A percentile compares a stretch with the other conserved stretches of the same genome.
Evolutionary conservation across 2,113 vertebrate genomes (phyloP).

Genomic region (Lagopus muta): DNA sequence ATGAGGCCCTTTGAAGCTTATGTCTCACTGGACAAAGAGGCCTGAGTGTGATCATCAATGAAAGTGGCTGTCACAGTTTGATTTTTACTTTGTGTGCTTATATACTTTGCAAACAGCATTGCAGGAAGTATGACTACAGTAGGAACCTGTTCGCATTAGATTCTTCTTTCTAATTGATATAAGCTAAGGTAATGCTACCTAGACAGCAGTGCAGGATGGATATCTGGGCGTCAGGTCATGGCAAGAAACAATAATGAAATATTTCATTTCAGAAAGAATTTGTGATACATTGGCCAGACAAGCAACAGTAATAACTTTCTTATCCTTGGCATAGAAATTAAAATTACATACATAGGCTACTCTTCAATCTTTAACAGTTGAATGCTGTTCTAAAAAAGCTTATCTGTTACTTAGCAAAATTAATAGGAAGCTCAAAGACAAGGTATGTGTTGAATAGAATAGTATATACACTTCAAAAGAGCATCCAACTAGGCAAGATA

Average conservation of each 20-base stretch:
- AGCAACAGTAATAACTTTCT: background rate
- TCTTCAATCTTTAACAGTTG: background rate
- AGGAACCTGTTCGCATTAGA: background rate
- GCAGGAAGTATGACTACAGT: background rate
- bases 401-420: background rate
- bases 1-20: background rate
- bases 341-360: background rate
- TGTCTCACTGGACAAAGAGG: background rate
- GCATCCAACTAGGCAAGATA: background rate
- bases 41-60: background rate
- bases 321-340: background rate
- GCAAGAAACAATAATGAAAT: slow-evolving; percentile 4
- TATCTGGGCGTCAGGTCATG: background rate
- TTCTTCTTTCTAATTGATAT: background rate
- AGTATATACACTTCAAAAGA: background rate
- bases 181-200: background rate
- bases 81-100: background rate
- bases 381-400: background rate
- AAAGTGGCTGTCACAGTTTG: background rate
- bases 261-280: background rate
- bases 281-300: background rate
- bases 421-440: background rate
- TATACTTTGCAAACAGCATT: background rate
- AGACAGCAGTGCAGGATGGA: background rate
- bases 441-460: background rate